A percentile compares a stretch with the other conserved stretches of the same genome.
phyloP scores from a whole-genome alignment of 2,888 invertebrate species.

The Caenorhabditis uteleia region DNA sequence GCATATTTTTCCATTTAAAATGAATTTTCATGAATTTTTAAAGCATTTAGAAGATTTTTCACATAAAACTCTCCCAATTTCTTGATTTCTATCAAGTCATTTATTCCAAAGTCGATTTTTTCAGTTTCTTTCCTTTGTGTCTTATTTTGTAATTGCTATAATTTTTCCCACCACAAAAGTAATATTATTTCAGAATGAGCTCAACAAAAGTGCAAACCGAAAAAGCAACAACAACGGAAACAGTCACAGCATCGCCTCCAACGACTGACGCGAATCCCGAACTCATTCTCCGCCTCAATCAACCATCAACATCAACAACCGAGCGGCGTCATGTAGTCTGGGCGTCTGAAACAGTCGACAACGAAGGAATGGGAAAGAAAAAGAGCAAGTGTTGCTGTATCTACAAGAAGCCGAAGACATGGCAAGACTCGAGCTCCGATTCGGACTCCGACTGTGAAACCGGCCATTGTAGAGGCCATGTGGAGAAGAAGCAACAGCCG shows the following conservation, averaged over 20 bases:
- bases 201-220: slow-evolving; percentile 10
- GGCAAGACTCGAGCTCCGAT: slow-evolving; percentile 58
- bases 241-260: slow-evolving; percentile 4
- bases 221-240: slow-evolving; percentile 13
- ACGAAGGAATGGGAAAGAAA: slow-evolving; percentile 63
- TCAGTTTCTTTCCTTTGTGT: background rate
- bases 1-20: too few species aligned
- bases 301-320: slow-evolving; percentile 13
- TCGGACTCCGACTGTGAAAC: slow-evolving; percentile 63
- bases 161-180: background rate
- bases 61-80: too few species aligned
- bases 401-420: slow-evolving; percentile 64
- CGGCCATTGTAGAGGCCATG: slow-evolving; percentile 66
- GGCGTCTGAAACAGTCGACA: slow-evolving; percentile 60
- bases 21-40: too few species aligned
- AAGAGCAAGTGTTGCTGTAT: slow-evolving; percentile 69
- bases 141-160: background rate
- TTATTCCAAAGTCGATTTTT: too few species aligned
- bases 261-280: slow-evolving; percentile 11
- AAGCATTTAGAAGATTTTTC: too few species aligned
- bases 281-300: slow-evolving; percentile 17
- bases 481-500: slow-evolving; percentile 53
- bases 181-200: slow-evolving; percentile 15
- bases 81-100: too few species aligned
- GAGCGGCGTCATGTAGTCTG: slow-evolving; percentile 41